Conservation (phyloP, 2,113 vertebrate genomes). For the Amazona guildingii region DNA sequence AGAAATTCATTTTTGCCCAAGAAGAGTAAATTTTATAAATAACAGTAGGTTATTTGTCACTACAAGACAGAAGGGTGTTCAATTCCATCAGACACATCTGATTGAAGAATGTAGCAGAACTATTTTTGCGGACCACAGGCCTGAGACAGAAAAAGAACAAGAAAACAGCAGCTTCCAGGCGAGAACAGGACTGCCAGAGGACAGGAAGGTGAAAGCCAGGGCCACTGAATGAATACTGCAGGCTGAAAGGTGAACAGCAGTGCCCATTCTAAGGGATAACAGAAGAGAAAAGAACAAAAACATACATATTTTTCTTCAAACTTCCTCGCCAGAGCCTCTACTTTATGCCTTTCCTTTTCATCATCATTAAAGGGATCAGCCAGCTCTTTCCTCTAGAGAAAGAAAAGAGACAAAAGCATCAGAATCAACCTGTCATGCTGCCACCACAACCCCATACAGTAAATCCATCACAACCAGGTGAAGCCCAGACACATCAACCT, state of each 20-base stretch:
- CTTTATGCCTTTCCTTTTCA: conserved; percentile 78
- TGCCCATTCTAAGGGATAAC: background rate
- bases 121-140: background rate
- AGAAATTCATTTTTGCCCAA: background rate
- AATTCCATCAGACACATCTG: background rate
- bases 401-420: conserved; percentile 1
- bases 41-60: background rate
- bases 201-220: background rate
- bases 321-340: conserved; percentile 80
- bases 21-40: background rate
- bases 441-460: background rate
- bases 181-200: background rate
- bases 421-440: background rate
- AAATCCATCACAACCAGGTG: background rate
- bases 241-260: background rate
- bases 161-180: background rate
- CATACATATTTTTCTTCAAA: conserved; percentile 93
- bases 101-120: background rate
- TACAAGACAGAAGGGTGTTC: background rate
- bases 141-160: background rate
- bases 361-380: conserved; percentile 75
- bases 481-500: background rate
- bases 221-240: background rate
- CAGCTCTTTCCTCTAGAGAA: conserved; percentile 70
- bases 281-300: background rate